Evolutionary conservation across 2,888 invertebrate species (phyloP).

Genomic region (Hermodice carunculata): DNA sequence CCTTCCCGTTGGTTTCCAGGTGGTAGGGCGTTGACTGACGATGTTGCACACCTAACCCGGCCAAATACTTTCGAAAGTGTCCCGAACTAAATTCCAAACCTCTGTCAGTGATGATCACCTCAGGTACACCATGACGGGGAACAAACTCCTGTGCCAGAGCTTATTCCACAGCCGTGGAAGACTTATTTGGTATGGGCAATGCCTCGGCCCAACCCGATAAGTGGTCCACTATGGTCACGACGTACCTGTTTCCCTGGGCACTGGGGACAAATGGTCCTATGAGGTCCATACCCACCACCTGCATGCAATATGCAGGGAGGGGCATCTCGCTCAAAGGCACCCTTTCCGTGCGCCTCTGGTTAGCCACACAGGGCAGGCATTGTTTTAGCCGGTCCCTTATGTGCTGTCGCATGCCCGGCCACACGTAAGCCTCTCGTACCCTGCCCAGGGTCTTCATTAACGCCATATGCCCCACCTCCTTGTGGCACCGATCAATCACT

Average conservation of each 20-base stretch:
- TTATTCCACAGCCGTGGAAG: slow-evolving; percentile 4
- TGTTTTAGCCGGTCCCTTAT: background rate
- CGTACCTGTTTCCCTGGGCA: slow-evolving; percentile 11
- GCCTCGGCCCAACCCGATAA: slow-evolving; percentile 20
- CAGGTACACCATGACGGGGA: slow-evolving; percentile 1
- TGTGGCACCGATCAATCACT: slow-evolving; percentile 14
- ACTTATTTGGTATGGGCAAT: slow-evolving; percentile 11
- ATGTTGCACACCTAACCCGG: too few relatives aligned
- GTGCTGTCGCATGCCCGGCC: slow-evolving; percentile 17
- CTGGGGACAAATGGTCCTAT: slow-evolving; percentile 17
- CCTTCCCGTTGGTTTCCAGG: too few relatives aligned
- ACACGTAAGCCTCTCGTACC: slow-evolving; percentile 12
- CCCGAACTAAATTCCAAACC: slow-evolving; percentile 18
- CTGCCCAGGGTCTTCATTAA: slow-evolving; percentile 1
- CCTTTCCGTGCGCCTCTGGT: background rate
- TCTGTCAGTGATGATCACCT: slow-evolving; percentile 8
- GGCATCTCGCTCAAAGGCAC: slow-evolving; percentile 14
- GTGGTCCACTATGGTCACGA: slow-evolving; percentile 16
- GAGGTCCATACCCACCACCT: slow-evolving; percentile 13
- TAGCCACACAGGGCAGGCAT: slow-evolving; percentile 4
- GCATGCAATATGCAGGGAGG: background rate
- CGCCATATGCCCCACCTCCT: slow-evolving; percentile 20
- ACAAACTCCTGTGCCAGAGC: slow-evolving; percentile 7
- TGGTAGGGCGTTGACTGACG: slow-evolving; percentile 8
- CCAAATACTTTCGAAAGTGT: too few relatives aligned